These are phyloP conservation scores for Rhagoletis pomonella DNA, from an alignment of 1,140 invertebrate species.

Conservation along the genomic window DNA sequence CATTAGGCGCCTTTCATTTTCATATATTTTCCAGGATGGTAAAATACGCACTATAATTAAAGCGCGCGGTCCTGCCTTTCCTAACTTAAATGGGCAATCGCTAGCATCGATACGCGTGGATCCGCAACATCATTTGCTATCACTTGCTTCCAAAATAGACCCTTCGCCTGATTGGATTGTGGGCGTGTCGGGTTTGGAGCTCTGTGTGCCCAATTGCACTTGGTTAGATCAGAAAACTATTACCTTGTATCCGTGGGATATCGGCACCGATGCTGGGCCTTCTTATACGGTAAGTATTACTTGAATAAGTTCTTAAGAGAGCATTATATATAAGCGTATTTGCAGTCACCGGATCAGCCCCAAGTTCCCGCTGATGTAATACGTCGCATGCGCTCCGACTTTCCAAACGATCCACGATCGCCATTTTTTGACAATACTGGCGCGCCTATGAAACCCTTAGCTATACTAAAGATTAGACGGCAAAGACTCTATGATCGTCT, in stretches of 20 bases:
- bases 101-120: slow-evolving; percentile 95
- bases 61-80: slow-evolving; percentile 93
- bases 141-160: slow-evolving; percentile 94
- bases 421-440: slow-evolving; percentile 92
- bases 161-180: slow-evolving; percentile 99
- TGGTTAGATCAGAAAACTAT: slow-evolving; percentile 91
- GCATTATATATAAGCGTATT: slow-evolving; percentile 54
- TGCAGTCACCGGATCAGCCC: slow-evolving; percentile 85
- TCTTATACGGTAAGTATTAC: slow-evolving; percentile 85
- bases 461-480: slow-evolving; percentile 84
- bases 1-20: not conserved
- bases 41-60: slow-evolving; percentile 98
- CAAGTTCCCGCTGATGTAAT: slow-evolving; percentile 89
- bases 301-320: not conserved
- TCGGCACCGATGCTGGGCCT: slow-evolving; percentile 94
- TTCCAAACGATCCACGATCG: slow-evolving; percentile 87
- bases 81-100: slow-evolving; percentile 92
- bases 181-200: slow-evolving; percentile 92
- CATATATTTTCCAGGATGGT: slow-evolving; percentile 80
- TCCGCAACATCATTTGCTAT: slow-evolving; percentile 92
- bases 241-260: slow-evolving; percentile 97
- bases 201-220: slow-evolving; percentile 93
- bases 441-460: slow-evolving; percentile 91
- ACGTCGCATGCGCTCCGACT: slow-evolving; percentile 85
- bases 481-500: slow-evolving; percentile 90